These are phyloP conservation scores for Tachycineta bicolor DNA, from an alignment of 2,113 vertebrate species.

Conservation along the genomic window DNA sequence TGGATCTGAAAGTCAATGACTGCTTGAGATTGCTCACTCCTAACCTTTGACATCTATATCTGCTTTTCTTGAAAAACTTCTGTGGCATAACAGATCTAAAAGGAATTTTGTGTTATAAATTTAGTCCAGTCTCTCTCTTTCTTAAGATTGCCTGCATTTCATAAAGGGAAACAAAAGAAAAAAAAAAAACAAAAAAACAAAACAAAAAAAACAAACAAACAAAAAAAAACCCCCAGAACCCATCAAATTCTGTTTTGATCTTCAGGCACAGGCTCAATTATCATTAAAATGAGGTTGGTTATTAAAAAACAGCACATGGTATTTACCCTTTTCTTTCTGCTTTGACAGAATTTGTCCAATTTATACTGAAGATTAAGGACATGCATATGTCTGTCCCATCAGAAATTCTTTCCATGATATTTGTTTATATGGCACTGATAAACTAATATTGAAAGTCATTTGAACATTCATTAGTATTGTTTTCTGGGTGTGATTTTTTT, in stretches of 20 bases:
- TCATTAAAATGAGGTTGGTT: neutral
- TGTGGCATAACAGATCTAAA: neutral
- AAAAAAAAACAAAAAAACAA: too few species aligned
- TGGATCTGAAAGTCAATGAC: neutral
- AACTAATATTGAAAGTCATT: neutral
- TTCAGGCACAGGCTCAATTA: neutral
- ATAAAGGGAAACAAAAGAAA: neutral
- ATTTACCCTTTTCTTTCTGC: neutral
- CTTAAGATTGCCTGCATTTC: neutral
- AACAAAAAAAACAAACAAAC: too few species aligned
- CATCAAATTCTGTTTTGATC: neutral
- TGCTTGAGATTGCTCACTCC: neutral
- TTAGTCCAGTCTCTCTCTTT: neutral
- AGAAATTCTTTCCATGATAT: neutral
- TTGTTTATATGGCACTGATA: neutral
- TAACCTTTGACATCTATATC: neutral
- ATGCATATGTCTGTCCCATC: neutral
- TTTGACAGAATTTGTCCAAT: neutral
- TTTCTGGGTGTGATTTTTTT: neutral
- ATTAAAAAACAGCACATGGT: neutral
- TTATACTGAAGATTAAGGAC: neutral
- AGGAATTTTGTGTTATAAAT: neutral
- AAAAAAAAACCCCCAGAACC: neutral
- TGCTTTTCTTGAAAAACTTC: neutral
- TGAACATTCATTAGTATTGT: neutral